phyloP scores from a whole-genome alignment of 2,888 invertebrate genomes.

The Mimachlamys varia region DNA sequence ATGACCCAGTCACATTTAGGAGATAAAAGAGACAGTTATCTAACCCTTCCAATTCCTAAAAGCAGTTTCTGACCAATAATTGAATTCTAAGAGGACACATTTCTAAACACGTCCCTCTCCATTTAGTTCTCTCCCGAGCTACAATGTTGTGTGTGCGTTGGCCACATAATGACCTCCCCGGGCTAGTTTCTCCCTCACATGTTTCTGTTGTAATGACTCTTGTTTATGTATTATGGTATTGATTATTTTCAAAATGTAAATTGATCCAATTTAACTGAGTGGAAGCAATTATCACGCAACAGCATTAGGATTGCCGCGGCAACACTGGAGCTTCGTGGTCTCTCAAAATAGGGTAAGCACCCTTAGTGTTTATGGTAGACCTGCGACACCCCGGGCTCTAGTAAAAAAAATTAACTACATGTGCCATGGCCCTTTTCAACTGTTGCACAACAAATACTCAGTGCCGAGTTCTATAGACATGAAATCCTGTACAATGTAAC shows the following conservation, averaged over 20 bases:
- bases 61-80: background rate
- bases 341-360: background rate
- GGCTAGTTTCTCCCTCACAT: background rate
- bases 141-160: background rate
- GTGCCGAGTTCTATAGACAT: background rate
- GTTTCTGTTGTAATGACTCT: constrained; percentile 18
- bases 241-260: constrained; percentile 33
- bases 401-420: background rate
- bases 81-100: constrained; percentile 20
- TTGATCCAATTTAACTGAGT: constrained; percentile 31
- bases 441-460: background rate
- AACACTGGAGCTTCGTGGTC: background rate
- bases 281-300: constrained; percentile 32
- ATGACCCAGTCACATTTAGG: background rate
- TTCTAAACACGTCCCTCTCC: constrained; percentile 6
- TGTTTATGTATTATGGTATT: constrained; percentile 28
- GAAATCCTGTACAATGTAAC: background rate
- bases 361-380: background rate
- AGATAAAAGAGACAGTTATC: background rate
- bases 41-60: background rate
- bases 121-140: background rate
- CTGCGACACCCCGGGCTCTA: background rate
- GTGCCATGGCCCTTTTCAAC: background rate
- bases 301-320: background rate
- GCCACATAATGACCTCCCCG: background rate